A percentile compares a stretch with the other conserved stretches of the same genome.
Conservation (phyloP, 2,113 vertebrate genomes). For the Melanocharis versteri region DNA sequence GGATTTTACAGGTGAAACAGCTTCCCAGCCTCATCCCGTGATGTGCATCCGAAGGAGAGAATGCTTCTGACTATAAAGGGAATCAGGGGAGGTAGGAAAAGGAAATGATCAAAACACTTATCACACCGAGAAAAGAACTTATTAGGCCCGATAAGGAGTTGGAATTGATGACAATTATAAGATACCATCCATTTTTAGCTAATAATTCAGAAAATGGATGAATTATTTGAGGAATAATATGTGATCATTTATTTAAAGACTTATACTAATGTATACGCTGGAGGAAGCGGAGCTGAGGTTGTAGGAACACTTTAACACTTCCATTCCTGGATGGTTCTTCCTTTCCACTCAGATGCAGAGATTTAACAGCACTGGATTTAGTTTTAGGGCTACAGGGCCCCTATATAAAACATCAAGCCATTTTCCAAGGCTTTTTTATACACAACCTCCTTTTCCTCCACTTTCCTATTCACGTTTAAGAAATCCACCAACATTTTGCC, state of each 20-base stretch:
- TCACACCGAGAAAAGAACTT: neutral
- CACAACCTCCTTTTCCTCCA: neutral
- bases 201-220: conserved; percentile 38
- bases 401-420: neutral
- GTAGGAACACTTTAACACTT: neutral
- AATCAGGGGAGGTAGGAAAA: neutral
- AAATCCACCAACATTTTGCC: conserved; percentile 5
- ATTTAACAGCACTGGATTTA: neutral
- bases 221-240: conserved; percentile 54
- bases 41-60: neutral
- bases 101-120: conserved; percentile 36
- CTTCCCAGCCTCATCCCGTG: neutral
- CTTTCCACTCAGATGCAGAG: neutral
- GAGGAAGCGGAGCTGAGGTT: neutral
- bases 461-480: neutral
- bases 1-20: neutral
- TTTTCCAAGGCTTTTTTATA: neutral
- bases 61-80: neutral
- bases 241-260: conserved; percentile 51
- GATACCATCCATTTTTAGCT: conserved; percentile 31
- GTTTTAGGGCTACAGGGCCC: neutral
- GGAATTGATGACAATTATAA: conserved; percentile 39
- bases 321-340: neutral
- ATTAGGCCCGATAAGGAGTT: neutral
- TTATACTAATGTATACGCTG: neutral